Percentiles rank a stretch among this genome's conserved stretches.
Conservation (phyloP, 35 echinoderm and acorn worm species). For the Amphiura filiformis region DNA sequence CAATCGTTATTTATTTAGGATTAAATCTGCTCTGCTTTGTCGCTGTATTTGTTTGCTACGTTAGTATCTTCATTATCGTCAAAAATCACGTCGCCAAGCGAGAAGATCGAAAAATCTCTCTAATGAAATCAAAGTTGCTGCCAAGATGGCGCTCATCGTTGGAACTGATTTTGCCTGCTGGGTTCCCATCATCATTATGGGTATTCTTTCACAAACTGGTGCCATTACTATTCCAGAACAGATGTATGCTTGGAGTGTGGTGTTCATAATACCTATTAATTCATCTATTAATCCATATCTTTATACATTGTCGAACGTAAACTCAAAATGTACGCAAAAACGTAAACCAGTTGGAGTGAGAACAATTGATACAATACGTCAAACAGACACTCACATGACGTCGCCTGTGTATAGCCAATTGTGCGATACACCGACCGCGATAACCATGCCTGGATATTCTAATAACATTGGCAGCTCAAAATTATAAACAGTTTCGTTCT, state of each 20-base stretch:
- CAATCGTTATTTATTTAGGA: conserved; percentile 57
- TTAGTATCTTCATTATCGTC: conserved; percentile 49
- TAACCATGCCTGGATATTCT: neutral
- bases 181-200: conserved; percentile 76
- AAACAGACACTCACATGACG: neutral
- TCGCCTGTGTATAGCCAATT: neutral
- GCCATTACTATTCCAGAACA: conserved; percentile 32
- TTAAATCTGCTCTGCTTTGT: conserved; percentile 62
- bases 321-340: neutral
- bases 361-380: neutral
- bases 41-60: conserved; percentile 47
- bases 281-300: conserved; percentile 83
- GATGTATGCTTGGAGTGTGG: conserved; percentile 75
- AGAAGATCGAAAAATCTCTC: conserved; percentile 9
- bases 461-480: neutral
- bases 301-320: conserved; percentile 46
- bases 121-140: conserved; percentile 68
- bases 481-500: neutral
- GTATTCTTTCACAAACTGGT: conserved; percentile 41
- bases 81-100: conserved; percentile 22
- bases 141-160: conserved; percentile 71
- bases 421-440: neutral
- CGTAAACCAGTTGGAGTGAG: neutral
- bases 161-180: conserved; percentile 78
- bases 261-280: conserved; percentile 81